These are phyloP conservation scores for Sigmodon hispidus DNA, from an alignment of 2,113 vertebrate genomes.

Conservation along the genomic window DNA sequence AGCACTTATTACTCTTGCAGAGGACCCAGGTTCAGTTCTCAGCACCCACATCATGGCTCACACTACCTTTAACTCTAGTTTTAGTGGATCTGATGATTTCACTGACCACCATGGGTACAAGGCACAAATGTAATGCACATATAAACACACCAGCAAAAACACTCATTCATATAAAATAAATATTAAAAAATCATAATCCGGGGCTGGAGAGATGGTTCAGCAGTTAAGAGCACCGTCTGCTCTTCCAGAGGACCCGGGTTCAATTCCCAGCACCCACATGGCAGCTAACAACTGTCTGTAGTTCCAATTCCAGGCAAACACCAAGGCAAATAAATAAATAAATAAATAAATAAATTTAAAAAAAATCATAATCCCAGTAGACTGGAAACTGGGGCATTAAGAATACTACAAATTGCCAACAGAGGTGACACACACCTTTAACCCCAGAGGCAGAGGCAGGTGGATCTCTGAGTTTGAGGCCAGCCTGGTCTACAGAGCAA, in stretches of 20 bases:
- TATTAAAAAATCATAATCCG: no score
- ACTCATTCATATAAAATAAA: background rate
- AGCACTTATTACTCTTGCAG: background rate
- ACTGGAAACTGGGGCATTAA: background rate
- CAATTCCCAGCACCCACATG: no score
- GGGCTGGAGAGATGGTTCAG: no score
- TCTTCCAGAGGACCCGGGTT: no score
- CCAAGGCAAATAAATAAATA: no score
- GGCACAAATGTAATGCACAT: background rate
- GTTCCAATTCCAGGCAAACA: no score
- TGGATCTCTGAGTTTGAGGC: background rate
- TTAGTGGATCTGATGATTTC: background rate
- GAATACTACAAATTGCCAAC: background rate
- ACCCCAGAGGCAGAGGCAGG: background rate
- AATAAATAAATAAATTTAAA: no score
- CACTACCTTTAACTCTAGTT: background rate
- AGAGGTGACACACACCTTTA: background rate
- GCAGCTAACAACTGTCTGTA: no score
- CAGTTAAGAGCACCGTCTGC: no score
- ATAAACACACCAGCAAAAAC: background rate
- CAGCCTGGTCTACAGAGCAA: background rate
- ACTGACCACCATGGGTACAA: background rate
- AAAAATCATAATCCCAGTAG: background rate
- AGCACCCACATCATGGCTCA: background rate
- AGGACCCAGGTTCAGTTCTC: background rate